phyloP scores from a whole-genome alignment of 2,113 vertebrate genomes.

The Oreochromis aureus region DNA sequence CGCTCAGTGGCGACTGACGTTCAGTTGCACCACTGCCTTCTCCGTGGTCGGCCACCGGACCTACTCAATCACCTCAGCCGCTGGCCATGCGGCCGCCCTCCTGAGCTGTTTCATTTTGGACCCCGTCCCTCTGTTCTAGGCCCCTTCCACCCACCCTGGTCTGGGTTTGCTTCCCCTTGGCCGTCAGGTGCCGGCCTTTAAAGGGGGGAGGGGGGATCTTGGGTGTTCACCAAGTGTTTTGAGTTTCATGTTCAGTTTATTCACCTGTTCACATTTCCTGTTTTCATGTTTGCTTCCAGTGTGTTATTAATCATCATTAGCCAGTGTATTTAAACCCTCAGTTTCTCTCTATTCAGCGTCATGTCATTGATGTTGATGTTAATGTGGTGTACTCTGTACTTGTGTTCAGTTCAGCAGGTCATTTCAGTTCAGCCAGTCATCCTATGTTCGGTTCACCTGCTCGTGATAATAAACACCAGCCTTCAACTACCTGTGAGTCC shows the following conservation, averaged over 20 bases:
- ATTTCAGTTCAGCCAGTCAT: background rate
- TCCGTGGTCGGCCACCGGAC: too few species aligned
- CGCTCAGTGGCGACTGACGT: too few species aligned
- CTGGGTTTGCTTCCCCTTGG: too few species aligned
- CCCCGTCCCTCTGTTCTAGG: too few species aligned
- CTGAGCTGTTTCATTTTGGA: too few species aligned
- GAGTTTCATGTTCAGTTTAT: background rate
- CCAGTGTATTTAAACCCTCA: too few species aligned
- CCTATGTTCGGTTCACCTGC: background rate
- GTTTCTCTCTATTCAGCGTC: background rate
- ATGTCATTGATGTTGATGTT: background rate
- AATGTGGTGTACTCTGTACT: background rate
- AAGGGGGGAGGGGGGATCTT: background rate
- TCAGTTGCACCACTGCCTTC: too few species aligned
- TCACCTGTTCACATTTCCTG: background rate
- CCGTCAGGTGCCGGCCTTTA: too few species aligned
- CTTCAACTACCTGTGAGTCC: background rate
- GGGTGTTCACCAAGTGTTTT: background rate
- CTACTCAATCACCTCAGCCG: too few species aligned
- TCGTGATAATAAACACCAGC: background rate
- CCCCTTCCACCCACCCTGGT: too few species aligned
- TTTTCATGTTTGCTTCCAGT: background rate
- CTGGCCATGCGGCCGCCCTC: too few species aligned
- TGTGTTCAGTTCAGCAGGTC: background rate
- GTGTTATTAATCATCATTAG: background rate